Percentiles rank a stretch among this genome's conserved stretches.
These are phyloP conservation scores for Trachurus trachurus DNA, from an alignment of 2,797 vertebrate genomes.

Conservation along the genomic window DNA sequence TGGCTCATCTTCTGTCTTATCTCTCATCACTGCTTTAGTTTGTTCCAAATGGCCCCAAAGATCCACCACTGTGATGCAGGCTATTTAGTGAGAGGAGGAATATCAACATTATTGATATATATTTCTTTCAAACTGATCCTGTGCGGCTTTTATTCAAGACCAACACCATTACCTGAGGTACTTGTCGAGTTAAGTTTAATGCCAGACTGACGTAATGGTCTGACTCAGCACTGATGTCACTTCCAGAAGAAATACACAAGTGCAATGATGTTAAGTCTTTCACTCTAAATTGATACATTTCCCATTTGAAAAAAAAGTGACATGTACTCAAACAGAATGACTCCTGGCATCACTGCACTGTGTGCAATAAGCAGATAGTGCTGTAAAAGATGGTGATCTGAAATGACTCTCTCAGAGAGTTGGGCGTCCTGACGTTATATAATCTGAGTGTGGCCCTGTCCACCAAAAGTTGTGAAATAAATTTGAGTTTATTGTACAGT, in stretches of 20 bases:
- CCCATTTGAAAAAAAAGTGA: slow-evolving; percentile 26
- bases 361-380: slow-evolving; percentile 53
- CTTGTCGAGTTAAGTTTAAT: slow-evolving; percentile 19
- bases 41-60: slow-evolving; percentile 43
- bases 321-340: slow-evolving; percentile 27
- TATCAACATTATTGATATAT: neutral
- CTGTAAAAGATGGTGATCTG: slow-evolving; percentile 39
- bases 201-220: slow-evolving; percentile 23
- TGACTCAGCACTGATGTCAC: slow-evolving; percentile 49
- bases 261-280: slow-evolving; percentile 39
- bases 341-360: slow-evolving; percentile 29
- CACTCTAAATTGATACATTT: slow-evolving; percentile 55
- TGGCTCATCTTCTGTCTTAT: slow-evolving; percentile 67
- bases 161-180: slow-evolving; percentile 25
- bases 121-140: slow-evolving; percentile 4
- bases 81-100: slow-evolving; percentile 38
- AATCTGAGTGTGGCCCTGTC: neutral
- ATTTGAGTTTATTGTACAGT: neutral
- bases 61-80: slow-evolving; percentile 22
- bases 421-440: slow-evolving; percentile 17
- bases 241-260: slow-evolving; percentile 37
- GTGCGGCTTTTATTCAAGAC: slow-evolving; percentile 21
- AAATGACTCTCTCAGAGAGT: slow-evolving; percentile 25
- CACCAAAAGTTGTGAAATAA: slow-evolving; percentile 18
- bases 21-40: slow-evolving; percentile 42